Base-by-base conservation (phyloP, 2,888 invertebrate species). In the Conchocele bisecta region DNA sequence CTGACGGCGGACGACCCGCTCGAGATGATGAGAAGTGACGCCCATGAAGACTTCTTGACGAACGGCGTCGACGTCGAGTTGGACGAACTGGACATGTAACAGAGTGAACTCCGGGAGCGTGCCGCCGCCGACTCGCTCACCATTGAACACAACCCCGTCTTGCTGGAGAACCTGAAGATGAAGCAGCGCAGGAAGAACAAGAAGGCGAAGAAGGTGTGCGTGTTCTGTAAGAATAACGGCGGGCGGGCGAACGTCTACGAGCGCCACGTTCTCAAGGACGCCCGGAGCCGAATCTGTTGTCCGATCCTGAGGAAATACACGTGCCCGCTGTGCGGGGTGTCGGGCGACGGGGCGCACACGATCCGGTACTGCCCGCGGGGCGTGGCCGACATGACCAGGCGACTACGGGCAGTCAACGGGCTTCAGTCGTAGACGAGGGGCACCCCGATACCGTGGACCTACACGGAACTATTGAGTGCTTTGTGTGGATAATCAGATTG, bases 151-250 rank as follows among this genome's bases (percentile, higher is more conserved):
- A 76, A 79, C 33, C 65, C 73, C 11, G 68, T 79, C 3, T 65
- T 75, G 1, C 17, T 73, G 22, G 77, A 79, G 48, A 75, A 78
- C n/a, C 42, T 79, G 66, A 68, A 65, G n/a, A 73, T 73, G 35
- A 81, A 79, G 39, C n/a, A n/a, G n/a, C 59, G 69, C 4, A 70
- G 77, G 57, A 31, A 67, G 15, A 68, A 56, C 44, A 71, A 69
- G 11, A 75, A 75, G 42, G 42, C 46, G 5, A 80, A 75, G 57
- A 77, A 71, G 26, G 57, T 69, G 9, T 95, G 95, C 85, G 94
- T 94, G 0, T 96, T 96, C 91, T 96, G 96, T 91, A 94, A 94
- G 91, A 95, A 95, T 90, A 96, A 96, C 88, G 94, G 95, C 63
- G 95, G 95, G 89, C 93, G 93, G 44, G 93, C 93, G 70, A 90